Evolutionary conservation across 2,888 invertebrate species (phyloP), one percentile per base, ranked within the genome.

Genomic region (Gryllus longicercus): DNA sequence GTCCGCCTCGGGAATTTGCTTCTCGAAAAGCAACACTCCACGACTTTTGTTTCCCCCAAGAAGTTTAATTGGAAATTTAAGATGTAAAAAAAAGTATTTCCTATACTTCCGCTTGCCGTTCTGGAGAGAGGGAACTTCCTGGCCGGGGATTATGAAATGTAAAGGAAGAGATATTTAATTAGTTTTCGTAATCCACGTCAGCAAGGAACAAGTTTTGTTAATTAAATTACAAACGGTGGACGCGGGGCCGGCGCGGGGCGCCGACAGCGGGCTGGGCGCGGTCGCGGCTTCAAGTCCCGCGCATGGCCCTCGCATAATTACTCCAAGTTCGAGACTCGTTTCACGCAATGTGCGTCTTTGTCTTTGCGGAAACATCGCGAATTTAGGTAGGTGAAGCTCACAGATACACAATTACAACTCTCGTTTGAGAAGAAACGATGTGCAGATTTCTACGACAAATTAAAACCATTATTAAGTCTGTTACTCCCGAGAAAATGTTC

Each of bases 101-200:
- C 63, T 63, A 63, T 63, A 63, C 63, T n/a, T 63, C 63, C 14
- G 63, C 63, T 63, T 63, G 14, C 63, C 63, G n/a, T n/a, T 63
- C 63, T 14, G 63, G 16, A 63, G 21, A 63, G 38, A 38, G 38
- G 38, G 38, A 63, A 63, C 63, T 63, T 63, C 63, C n/a, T 63
- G 14, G 63, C 63, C n/a, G 16, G 16, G 63, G 16, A 63, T 63
- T 63, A 63, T 63, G 63, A 63, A 63, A 63, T n/a, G 63, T 18
- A 63, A 63, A 63, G n/a, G 63, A 63, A 63, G 63, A 63, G 63
- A 18, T n/a, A n/a, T 63, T 63, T 63, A 63, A 63, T 63, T 63
- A 63, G 63, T 18, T 63, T 63, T 63, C 63, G 63, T n/a, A 63
- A 63, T 63, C 63, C 63, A n/a, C 63, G 63, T n/a, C 63, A 63